phyloP scores from a whole-genome alignment of 1,140 invertebrate genomes.

The Scaptodrosophila lebanonensis region DNA sequence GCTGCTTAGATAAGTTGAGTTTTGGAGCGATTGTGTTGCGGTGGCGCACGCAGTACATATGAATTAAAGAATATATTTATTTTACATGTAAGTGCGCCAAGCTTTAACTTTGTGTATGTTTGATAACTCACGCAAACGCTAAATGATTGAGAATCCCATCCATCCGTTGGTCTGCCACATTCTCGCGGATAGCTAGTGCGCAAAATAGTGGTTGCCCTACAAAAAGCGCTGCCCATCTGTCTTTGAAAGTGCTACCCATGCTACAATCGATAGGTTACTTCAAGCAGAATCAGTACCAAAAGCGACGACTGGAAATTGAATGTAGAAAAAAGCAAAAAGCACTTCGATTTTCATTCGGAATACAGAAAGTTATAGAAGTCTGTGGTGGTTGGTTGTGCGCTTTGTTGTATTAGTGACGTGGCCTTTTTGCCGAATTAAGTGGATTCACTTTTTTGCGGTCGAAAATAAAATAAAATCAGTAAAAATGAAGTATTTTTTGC shows the following conservation, averaged over 20 bases:
- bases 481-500: conserved; percentile 80
- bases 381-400: conserved; percentile 3
- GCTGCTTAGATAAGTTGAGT: conserved; percentile 15
- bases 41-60: conserved; percentile 33
- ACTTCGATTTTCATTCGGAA: too few relatives aligned
- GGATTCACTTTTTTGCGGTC: conserved; percentile 14
- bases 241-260: too few relatives aligned
- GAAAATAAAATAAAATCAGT: conserved; percentile 7
- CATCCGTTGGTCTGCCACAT: conserved; percentile 34
- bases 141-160: conserved; percentile 37
- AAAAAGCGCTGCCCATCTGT: too few relatives aligned
- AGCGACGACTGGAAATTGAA: too few relatives aligned
- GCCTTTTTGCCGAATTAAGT: conserved; percentile 37
- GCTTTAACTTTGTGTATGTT: conserved; percentile 17
- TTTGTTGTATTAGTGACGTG: conserved; percentile 57
- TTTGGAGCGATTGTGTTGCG: conserved; percentile 21
- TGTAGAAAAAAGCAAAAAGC: too few relatives aligned
- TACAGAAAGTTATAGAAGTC: background rate
- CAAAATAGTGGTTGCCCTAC: too few relatives aligned
- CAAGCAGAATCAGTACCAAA: too few relatives aligned
- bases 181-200: too few relatives aligned
- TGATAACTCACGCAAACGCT: conserved; percentile 58
- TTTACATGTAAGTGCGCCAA: too few relatives aligned
- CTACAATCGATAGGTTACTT: too few relatives aligned
- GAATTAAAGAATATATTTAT: conserved; percentile 31